Percentiles rank a stretch among this genome's conserved stretches.
Conservation (phyloP, 2,888 invertebrate species). For the Cryptosula pallasiana region DNA sequence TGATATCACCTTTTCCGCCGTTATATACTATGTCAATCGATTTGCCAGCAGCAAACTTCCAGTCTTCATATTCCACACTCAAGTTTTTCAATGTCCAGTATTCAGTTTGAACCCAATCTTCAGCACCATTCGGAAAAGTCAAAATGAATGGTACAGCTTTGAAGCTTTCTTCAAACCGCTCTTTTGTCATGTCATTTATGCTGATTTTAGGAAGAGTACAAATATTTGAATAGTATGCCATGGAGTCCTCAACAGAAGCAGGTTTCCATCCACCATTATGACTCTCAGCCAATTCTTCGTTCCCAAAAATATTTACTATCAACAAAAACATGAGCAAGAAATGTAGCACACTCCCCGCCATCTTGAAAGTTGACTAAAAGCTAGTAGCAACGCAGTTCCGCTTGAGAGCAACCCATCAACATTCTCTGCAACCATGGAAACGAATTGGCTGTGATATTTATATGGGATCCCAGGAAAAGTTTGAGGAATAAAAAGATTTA, state of each 20-base stretch:
- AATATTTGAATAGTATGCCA: conserved; percentile 30
- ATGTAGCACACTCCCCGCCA: neutral
- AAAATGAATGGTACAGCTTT: conserved; percentile 40
- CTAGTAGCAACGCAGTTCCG: neutral
- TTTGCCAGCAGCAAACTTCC: conserved; percentile 37
- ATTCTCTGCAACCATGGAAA: neutral
- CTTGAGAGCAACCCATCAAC: neutral
- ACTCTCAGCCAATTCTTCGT: neutral
- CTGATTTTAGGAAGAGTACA: conserved; percentile 36
- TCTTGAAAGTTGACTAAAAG: neutral
- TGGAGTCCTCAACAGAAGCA: conserved; percentile 30
- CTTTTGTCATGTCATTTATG: conserved; percentile 31
- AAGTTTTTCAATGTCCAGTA: conserved; percentile 36
- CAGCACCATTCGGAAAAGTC: conserved; percentile 37
- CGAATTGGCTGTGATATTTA: too few relatives aligned
- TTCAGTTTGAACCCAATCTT: conserved; percentile 38
- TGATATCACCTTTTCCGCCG: conserved; percentile 39
- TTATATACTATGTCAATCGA: conserved; percentile 40
- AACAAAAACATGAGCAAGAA: neutral
- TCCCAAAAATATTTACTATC: neutral
- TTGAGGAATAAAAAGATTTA: too few relatives aligned
- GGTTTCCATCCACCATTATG: conserved; percentile 33
- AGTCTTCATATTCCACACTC: conserved; percentile 36
- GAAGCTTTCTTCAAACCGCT: conserved; percentile 37
- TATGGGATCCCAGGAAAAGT: too few relatives aligned